Conservation (phyloP, 2,888 invertebrate genomes). For the Nipponacmea schrenckii region DNA sequence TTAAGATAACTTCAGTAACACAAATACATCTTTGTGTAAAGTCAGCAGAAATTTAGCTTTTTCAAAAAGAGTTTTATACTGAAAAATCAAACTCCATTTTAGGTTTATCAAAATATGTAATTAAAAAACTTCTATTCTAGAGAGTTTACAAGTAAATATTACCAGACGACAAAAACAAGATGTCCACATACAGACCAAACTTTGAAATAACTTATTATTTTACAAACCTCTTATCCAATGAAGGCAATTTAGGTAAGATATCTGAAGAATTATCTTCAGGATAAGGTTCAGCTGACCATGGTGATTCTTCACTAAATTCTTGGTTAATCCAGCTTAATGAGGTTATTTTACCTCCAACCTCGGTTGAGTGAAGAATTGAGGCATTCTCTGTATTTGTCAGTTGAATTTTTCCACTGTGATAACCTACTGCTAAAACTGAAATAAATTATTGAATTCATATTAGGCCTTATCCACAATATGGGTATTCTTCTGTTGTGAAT, state of each 20-base stretch:
- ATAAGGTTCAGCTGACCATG: constrained; percentile 51
- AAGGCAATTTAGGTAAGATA: constrained; percentile 71
- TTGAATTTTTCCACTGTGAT: constrained; percentile 73
- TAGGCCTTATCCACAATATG: no score
- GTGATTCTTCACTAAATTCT: constrained; percentile 47
- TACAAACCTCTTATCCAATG: constrained; percentile 61
- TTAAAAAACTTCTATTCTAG: background rate
- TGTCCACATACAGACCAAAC: background rate
- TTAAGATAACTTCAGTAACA: no score
- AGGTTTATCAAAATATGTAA: background rate
- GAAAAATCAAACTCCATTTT: no score
- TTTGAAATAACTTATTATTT: background rate
- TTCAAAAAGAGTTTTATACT: no score
- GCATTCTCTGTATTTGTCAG: constrained; percentile 89
- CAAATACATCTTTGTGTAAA: no score
- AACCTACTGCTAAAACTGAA: constrained; percentile 74
- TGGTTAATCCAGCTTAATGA: constrained; percentile 81
- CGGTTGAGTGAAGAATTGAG: constrained; percentile 77
- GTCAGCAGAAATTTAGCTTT: no score
- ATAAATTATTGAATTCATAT: no score
- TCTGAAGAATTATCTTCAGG: constrained; percentile 66
- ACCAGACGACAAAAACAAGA: no score
- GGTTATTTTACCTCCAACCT: constrained; percentile 75
- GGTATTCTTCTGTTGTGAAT: no score
- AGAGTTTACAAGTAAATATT: no score